These are phyloP conservation scores for Phrynosoma blainvillii DNA, from an alignment of 2,113 vertebrate genomes.

Conservation along the genomic window DNA sequence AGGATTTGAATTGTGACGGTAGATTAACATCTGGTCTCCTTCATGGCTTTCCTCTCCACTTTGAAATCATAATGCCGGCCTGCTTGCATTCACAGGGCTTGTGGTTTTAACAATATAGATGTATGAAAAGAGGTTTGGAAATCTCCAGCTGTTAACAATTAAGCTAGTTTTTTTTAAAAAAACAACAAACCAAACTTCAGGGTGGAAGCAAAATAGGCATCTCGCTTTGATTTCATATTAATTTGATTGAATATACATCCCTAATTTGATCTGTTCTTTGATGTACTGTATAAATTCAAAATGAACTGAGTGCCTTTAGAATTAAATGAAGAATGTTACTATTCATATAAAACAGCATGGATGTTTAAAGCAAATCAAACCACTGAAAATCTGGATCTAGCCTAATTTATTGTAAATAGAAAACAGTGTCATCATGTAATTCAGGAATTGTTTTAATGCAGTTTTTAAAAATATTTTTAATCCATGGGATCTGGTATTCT, in stretches of 20 bases:
- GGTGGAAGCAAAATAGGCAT: slow-evolving; percentile 24
- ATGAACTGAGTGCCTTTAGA: slow-evolving; percentile 51
- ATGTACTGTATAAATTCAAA: background rate
- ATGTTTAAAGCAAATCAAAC: background rate
- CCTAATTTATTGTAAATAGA: slow-evolving; percentile 27
- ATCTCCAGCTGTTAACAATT: slow-evolving; percentile 33
- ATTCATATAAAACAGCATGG: background rate
- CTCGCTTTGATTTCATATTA: slow-evolving; percentile 45
- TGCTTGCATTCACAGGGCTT: slow-evolving; percentile 24
- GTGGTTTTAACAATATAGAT: background rate
- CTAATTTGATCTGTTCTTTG: slow-evolving; percentile 52
- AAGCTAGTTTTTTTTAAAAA: slow-evolving; percentile 17
- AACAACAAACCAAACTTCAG: slow-evolving; percentile 29
- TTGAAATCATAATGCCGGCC: background rate
- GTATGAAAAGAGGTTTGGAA: slow-evolving; percentile 1
- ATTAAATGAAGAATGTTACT: background rate
- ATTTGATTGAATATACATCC: slow-evolving; percentile 37
- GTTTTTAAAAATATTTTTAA: slow-evolving; percentile 44
- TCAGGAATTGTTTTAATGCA: slow-evolving; percentile 24
- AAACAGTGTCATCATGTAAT: background rate
- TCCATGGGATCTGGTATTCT: background rate
- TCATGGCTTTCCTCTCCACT: background rate
- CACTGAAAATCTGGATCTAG: slow-evolving; percentile 31
- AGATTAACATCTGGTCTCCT: slow-evolving; percentile 20
- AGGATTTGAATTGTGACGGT: background rate